Evolutionary conservation across 2,113 vertebrate species (phyloP), one percentile per base, ranked within the genome.

Genomic region (Lathamus discolor): DNA sequence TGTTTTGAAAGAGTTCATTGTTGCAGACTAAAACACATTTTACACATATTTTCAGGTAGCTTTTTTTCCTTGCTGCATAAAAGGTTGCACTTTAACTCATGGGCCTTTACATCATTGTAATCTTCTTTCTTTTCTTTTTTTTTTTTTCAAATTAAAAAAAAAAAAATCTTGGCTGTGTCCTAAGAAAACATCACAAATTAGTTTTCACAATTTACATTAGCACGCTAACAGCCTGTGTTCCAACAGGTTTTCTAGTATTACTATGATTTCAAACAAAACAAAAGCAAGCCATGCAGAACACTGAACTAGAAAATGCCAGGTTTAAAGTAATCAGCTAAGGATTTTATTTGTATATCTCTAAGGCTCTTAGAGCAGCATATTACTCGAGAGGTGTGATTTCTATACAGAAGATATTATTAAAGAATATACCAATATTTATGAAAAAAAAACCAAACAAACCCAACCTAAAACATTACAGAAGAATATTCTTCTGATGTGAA

Each of bases 1-100:
- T 98, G 96, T 96, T 98, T 97, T 96, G 73, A 93, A 93, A 91
- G 84, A 59, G 37, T 88, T 70, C 79, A 54, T 83, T 75, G n/a
- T 75, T 80, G 74, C 46, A 77, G 61, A 17, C 79, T 61, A 52
- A 89, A 94, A 70, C 52, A 81, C 76, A 69, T 67, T 49, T 90
- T 87, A 74, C 61, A 63, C 46, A 9, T 75, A 92, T 87, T 89
- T 92, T 85, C 83, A 93, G 80, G 69, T 90, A n/a, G 13, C 2
- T 76, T 88, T 93, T 90, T 82, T 70, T 48, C 51, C 44, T 66
- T 92, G n/a, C 86, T 79, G 57, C 39, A 93, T 41, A 75, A 90
- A 81, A 9, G 37, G 10, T 41, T 91, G 77, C 62, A 57, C 51
- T 82, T 70, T 90, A 92, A 83, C 55, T 86, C 48, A 27, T 12